Base-by-base conservation (phyloP, 1,140 invertebrate species). In the Drosophila miranda region DNA sequence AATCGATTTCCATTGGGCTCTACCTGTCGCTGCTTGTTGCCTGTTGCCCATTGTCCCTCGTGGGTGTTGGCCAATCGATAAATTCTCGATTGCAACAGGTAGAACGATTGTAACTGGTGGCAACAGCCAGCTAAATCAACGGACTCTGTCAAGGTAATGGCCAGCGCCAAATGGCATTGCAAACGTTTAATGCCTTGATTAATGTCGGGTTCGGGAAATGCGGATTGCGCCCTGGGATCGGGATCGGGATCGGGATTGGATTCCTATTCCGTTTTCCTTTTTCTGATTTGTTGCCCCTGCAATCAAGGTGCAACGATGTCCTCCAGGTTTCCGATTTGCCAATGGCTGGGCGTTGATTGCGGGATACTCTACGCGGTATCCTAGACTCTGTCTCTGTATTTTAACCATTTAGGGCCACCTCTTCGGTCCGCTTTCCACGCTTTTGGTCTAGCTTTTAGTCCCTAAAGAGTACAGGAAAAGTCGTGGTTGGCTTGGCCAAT, bases 1-100 rank as follows among this genome's bases (percentile, higher is more conserved):
- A 86, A 84, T 84, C 81, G 81, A 84, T 86, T 84, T 86, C 81
- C 77, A 70, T 74, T 63, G 73, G 58, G 52, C 44, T 67, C 68
- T 53, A 43, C 61, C 49, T 26, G 16, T 44, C 63, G 66, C 63
- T 72, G 23, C 23, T 26, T 26, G 23, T 26, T 61, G 69, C 54
- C 5, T 61, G 69, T 54, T 6, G 26, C 28, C 14, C 41, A 23
- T 5, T 41, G 30, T 19, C 19, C 45, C 26, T n/a, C 2, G 23
- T 43, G 16, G 19, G 19, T 11, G 41, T 23, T 30, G 26, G 14
- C 19, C 45, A 69, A 84, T 84, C 80, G 62, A 84, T 84, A 86
- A 86, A 84, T 80, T 68, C 43, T 60, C 67, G 26, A 63, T 55
- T 73, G 81, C 81, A 84, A 84, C 81, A 84, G 82, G 80, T 78